Percentiles rank a stretch among this genome's conserved stretches.
These are phyloP conservation scores for Telmatochromis sp. DNA, from an alignment of 2,113 vertebrate species.

Conservation along the genomic window DNA sequence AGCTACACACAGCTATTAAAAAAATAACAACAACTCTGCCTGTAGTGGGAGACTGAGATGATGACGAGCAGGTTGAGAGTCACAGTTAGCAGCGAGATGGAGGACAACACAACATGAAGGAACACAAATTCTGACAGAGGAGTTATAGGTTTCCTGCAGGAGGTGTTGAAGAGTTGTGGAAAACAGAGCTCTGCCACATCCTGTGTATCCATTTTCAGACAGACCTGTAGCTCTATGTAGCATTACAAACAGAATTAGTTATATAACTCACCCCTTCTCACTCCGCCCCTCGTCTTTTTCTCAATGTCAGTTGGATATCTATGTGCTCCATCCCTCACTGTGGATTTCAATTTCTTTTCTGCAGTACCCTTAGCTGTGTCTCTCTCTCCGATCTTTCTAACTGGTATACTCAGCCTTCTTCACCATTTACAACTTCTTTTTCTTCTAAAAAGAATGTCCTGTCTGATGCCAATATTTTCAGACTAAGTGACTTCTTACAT, in stretches of 20 bases:
- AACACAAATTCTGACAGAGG: not conserved
- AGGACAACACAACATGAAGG: not conserved
- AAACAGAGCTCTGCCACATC: not conserved
- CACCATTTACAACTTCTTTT: not conserved
- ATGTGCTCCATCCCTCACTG: not conserved
- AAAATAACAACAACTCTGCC: not conserved
- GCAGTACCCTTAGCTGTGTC: fast-evolving
- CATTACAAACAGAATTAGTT: not conserved
- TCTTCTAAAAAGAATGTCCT: not conserved
- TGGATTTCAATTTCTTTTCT: not conserved
- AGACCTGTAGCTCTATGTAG: not conserved
- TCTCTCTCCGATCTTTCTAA: not conserved
- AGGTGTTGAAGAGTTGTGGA: not conserved
- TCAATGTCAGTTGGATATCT: not conserved
- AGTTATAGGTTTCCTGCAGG: not conserved
- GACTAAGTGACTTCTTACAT: not conserved
- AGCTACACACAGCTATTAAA: not conserved
- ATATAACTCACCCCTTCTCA: fast-evolving
- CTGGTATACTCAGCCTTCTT: not conserved
- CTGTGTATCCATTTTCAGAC: not conserved
- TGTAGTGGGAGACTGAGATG: not conserved
- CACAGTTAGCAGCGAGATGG: not conserved
- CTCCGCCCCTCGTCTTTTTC: not conserved
- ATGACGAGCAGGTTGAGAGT: not conserved
- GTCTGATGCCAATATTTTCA: not conserved